Evolutionary conservation across 2,888 invertebrate species (phyloP).

Genomic region (Tridacna crocea): DNA sequence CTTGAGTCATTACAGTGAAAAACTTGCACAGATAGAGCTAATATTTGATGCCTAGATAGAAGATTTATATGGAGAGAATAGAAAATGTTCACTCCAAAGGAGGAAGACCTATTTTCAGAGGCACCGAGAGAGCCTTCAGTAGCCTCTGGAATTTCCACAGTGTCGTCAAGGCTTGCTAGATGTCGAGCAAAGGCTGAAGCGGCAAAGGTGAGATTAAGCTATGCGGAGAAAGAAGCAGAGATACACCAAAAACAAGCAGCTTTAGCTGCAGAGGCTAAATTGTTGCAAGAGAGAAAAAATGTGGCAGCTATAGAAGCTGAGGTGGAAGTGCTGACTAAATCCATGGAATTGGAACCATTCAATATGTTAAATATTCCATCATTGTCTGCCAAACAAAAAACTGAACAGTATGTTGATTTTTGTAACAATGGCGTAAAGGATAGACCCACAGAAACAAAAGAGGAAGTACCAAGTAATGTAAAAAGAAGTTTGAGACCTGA

Average conservation of each 20-base stretch:
- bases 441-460: background rate
- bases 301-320: background rate
- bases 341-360: background rate
- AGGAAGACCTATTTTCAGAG: background rate
- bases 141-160: background rate
- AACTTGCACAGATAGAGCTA: background rate
- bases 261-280: slow-evolving; percentile 1
- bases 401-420: background rate
- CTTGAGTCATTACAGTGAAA: slow-evolving; percentile 10
- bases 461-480: background rate
- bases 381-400: background rate
- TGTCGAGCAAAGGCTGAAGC: slow-evolving; percentile 10
- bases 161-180: background rate
- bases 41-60: background rate
- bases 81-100: background rate
- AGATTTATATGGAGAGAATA: background rate
- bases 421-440: no score
- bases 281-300: background rate
- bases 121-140: background rate
- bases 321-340: background rate
- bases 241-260: background rate
- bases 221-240: background rate
- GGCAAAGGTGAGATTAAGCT: slow-evolving; percentile 8
- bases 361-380: background rate
- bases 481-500: background rate